Base-by-base conservation (phyloP, 2,888 invertebrate genomes). In the Encarsia formosa region DNA sequence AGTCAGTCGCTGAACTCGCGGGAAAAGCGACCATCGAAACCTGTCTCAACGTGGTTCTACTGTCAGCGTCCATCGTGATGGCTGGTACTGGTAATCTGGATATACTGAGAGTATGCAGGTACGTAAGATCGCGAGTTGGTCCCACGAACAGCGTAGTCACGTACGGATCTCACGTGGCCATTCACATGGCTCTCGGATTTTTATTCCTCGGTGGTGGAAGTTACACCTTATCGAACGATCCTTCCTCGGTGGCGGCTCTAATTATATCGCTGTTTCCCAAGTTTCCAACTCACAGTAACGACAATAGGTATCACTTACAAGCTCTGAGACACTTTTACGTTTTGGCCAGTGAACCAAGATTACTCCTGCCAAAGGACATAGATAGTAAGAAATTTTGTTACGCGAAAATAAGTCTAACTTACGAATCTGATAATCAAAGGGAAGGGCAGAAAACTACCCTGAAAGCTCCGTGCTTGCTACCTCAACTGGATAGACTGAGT, bases 271-370 rank as follows among this genome's bases (percentile, higher is more conserved):
- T 97, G 71, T 99, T 94, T 75, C 99, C 99, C 1, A 94, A 96
- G 72, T 97, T 94, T 75, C 96, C 97, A 16, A 92, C 89, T 1
- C 94, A 95, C 69, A 93, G 94, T 65, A 92, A 91, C 68, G 98
- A 99, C 66, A 98, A 98, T 73, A 86, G 95, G 89, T 96, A 96
- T 71, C 98, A 99, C 73, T 78, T 99, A 49, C 98, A 99, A 81
- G 97, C 98, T 0, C 87, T 99, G 67, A 81, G 98, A 2, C 98
- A 99, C 75, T 78, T 99, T 19, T 99, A 98, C 74, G 95, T 96
- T 0, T 72, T 99, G 59, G 97, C 98, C 0, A 88, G 89, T 0
- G 94, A 98, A 68, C 90, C 93, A 0, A 79, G 98, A 11, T 77
- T 98, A 11, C 78, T 99, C 45, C 78, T 96, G 47, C 94, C 97